phyloP scores from a whole-genome alignment of 2,113 vertebrate species.

The Arizona elegans region DNA sequence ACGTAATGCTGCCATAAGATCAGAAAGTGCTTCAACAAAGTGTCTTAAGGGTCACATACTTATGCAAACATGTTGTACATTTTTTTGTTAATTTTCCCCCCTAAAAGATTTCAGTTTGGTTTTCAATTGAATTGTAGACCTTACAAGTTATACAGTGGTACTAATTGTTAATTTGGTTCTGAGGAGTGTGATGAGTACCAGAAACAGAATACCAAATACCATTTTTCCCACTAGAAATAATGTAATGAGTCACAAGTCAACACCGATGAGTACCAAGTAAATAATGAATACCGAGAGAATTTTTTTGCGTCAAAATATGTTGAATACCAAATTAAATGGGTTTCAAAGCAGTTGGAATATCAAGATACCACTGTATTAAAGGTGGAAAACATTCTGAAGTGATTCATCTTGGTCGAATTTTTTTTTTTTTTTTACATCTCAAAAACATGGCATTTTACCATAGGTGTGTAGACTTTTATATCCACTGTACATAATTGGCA shows the following conservation, averaged over 20 bases:
- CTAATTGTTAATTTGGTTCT: not conserved
- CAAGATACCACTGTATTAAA: not conserved
- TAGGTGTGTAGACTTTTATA: not conserved
- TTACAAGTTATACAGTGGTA: not conserved
- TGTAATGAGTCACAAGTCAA: not conserved
- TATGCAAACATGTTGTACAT: too few species aligned
- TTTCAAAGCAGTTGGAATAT: not conserved
- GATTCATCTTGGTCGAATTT: too few species aligned
- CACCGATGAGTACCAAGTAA: not conserved
- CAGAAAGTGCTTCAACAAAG: not conserved
- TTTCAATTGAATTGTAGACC: not conserved
- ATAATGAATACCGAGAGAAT: not conserved
- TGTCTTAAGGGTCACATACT: not conserved
- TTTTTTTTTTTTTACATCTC: too few species aligned
- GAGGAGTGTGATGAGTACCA: accelerated
- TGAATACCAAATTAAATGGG: not conserved
- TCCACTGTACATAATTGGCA: not conserved
- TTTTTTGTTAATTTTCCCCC: too few species aligned
- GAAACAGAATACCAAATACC: not conserved
- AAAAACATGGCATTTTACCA: not conserved
- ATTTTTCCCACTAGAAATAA: not conserved
- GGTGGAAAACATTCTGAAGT: too few species aligned
- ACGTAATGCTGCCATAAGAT: not conserved
- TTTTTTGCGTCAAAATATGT: not conserved
- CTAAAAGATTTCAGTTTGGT: not conserved